Evolutionary conservation across 2,888 invertebrate species (phyloP), one percentile per base, ranked within the genome.

Genomic region (Nebria brevicollis): DNA sequence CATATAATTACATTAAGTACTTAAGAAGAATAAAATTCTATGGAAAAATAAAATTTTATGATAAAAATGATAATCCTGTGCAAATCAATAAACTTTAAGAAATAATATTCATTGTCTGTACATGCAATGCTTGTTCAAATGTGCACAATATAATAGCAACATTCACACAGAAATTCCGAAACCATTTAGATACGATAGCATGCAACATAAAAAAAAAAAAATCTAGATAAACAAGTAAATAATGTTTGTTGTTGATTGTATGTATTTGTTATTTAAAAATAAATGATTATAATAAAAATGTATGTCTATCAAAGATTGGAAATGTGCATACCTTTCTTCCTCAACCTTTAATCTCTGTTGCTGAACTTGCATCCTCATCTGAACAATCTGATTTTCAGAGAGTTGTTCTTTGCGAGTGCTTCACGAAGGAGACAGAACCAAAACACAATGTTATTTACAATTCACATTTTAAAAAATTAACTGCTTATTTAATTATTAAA

Each of bases 311-410:
- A 54, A 42, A 73, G 43, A 82, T 82, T 81, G 83, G 81, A 76
- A 83, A 77, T 80, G 88, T 88, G 88, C 89, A 86, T 93, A 95
- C 95, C 94, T 95, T 92, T 95, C 95, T 89, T 94, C 94, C 90
- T 94, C 94, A 87, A 94, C 94, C 90, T 95, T 95, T 90, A 93
- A 93, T 87, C 94, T 92, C 90, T 95, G 95, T 88, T 93, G 93
- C 90, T 93, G 92, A 88, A 95, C 95, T 90, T 94, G 94, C 87
- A 93, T 91, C 89, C 95, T 92, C 94, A 95, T 95, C 91, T 94
- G 94, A 86, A 94, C 94, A 89, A 95, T 93, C 89, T 94, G 94
- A 88, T 94, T 94, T 89, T 95, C 94, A 90, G 95, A 94, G 87
- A 95, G 91, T 89, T 93, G 93, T 90, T 94, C 94, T 88, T 92